Evolutionary conservation across 2,797 vertebrate species (phyloP), one percentile per base, ranked within the genome.

Genomic region (Cynodonichthys magdalenae): DNA sequence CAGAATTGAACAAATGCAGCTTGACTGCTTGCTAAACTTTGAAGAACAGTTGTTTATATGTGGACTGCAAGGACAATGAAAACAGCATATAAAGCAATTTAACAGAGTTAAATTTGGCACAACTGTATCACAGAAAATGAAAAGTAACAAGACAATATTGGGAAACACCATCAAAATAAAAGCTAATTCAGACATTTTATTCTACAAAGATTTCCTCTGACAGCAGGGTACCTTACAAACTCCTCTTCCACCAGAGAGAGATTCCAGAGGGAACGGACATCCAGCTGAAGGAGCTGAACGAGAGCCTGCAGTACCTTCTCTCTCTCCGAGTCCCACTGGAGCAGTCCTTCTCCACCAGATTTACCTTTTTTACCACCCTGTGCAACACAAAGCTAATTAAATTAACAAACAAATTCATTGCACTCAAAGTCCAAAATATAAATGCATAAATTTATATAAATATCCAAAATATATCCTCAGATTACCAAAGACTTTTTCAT

Each of bases 231-330:
- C 97, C 95, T 95, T 80, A 95, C 89, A 87, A 99, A 98, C 47
- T 98, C 96, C 82, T 98, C 97, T 72, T 99, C 98, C 29, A 98
- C 94, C 19, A 92, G 36, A 0, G 94, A 95, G 63, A 95, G 93
- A 71, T 66, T 94, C 97, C 98, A 99, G 9, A 99, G 93, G 4
- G 87, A 92, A 57, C 89, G 90, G 58, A 99, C 93, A 67, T 99
- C 95, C 83, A 99, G 76, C 77, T 99, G 97, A 36, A 99, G 93
- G 45, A 99, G 89, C 80, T 97, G 96, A 0, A 92, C 86, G 8
- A 99, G 84, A 29, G 94, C 90, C 66, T 83, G 94, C 59, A 99
- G 83, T 39, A 98, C 74, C 0, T 66, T 82, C 27, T 95, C 95
- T 55, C 94, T 92, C 70, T 97, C 95, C 0, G 93, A 90, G 39